Evolutionary conservation across 2,888 invertebrate species (phyloP).

Genomic region (Iphiclides podalirius): DNA sequence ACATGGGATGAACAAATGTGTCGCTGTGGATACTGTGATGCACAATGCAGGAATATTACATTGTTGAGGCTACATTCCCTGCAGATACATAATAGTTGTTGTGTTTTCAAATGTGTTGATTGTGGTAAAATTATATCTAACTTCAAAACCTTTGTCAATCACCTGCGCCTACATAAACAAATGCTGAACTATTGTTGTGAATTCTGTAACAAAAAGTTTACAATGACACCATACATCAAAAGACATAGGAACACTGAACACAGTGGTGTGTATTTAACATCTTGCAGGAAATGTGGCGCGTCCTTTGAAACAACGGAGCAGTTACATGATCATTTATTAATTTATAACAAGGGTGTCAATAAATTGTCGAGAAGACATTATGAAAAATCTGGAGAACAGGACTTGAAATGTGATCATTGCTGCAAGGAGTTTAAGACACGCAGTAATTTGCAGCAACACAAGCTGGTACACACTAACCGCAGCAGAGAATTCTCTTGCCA

Average conservation of each 20-base stretch:
- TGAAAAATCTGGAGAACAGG: constrained; percentile 29
- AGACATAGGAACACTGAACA: constrained; percentile 50
- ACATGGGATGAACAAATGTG: constrained; percentile 67
- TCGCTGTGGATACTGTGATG: constrained; percentile 63
- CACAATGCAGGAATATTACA: constrained; percentile 58
- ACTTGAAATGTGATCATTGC: constrained; percentile 62
- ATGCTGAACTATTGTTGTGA: constrained; percentile 60
- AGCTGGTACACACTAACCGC: constrained; percentile 65
- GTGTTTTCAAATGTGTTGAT: constrained; percentile 61
- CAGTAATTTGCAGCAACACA: constrained; percentile 62
- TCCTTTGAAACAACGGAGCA: constrained; percentile 51
- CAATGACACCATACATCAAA: constrained; percentile 44
- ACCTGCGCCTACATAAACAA: constrained; percentile 58
- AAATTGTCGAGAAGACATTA: constrained; percentile 36
- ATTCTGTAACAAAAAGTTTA: constrained; percentile 55
- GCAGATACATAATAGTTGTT: constrained; percentile 62
- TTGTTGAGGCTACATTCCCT: constrained; percentile 60
- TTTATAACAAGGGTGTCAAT: constrained; percentile 43
- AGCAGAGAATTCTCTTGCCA: constrained; percentile 67
- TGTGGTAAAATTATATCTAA: constrained; percentile 54
- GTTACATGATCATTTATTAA: constrained; percentile 55
- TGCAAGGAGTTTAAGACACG: constrained; percentile 62
- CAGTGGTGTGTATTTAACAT: constrained; percentile 35
- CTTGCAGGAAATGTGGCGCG: constrained; percentile 58
- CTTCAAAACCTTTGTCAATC: constrained; percentile 55